A percentile compares a stretch with the other conserved stretches of the same genome.
Evolutionary conservation across 1,140 invertebrate species (phyloP).

Genomic region (Drosophila hydei): DNA sequence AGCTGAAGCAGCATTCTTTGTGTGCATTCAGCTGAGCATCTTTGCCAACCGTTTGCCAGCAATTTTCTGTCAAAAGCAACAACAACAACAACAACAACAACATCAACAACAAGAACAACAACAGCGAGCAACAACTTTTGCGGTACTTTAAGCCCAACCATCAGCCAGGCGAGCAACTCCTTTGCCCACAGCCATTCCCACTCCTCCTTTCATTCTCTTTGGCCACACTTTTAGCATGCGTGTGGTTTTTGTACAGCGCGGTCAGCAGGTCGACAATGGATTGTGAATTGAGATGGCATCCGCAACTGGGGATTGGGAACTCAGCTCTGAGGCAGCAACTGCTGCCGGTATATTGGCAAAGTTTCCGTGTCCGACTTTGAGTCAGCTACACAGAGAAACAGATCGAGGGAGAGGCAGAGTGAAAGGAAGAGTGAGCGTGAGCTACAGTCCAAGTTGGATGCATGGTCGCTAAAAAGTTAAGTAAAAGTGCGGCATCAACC

Average conservation of each 20-base stretch:
- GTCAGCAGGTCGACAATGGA: slow-evolving; percentile 61
- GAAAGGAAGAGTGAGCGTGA: not conserved
- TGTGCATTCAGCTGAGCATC: slow-evolving; percentile 45
- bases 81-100: slow-evolving; percentile 44
- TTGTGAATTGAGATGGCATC: slow-evolving; percentile 19
- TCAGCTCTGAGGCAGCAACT: slow-evolving; percentile 47
- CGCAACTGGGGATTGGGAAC: slow-evolving; percentile 22
- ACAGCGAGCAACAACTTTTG: slow-evolving; percentile 49
- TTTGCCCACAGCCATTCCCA: not conserved
- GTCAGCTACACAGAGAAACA: not conserved
- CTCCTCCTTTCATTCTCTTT: not conserved
- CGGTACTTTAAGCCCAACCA: slow-evolving; percentile 52
- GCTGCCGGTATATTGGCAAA: slow-evolving; percentile 69
- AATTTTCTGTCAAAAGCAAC: slow-evolving; percentile 74
- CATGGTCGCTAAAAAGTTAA: slow-evolving; percentile 28
- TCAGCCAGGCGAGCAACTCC: slow-evolving; percentile 17
- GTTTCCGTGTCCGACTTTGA: slow-evolving; percentile 57
- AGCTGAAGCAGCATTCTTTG: slow-evolving; percentile 47
- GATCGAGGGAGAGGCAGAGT: not conserved
- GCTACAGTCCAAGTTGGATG: slow-evolving; percentile 3
- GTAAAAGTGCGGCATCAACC: slow-evolving; percentile 44
- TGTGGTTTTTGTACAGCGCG: slow-evolving; percentile 56
- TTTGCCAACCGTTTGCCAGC: slow-evolving; percentile 41
- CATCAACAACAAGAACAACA: slow-evolving; percentile 60
- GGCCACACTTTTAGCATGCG: slow-evolving; percentile 74